phyloP scores from a whole-genome alignment of 2,113 vertebrate genomes.

The Megaceryle maxima region DNA sequence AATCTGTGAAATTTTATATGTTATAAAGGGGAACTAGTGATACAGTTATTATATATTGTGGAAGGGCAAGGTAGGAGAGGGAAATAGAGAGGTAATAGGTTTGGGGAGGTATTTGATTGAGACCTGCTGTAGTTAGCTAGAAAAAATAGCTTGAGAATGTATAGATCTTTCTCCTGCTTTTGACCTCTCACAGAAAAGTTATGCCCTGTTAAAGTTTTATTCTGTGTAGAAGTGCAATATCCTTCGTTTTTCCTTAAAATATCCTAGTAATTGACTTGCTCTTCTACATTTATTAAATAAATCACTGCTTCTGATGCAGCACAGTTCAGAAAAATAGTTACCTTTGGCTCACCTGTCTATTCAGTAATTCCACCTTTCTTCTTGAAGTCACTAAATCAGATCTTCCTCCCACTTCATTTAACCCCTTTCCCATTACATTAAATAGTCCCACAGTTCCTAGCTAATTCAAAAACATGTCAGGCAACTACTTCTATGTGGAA shows the following conservation, averaged over 20 bases:
- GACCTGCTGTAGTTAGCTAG: background rate
- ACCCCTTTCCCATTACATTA: background rate
- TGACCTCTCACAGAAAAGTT: background rate
- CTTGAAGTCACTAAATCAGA: background rate
- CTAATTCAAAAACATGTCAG: rapidly evolving
- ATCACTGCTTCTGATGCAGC: background rate
- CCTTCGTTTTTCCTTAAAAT: background rate
- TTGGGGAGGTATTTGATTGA: background rate
- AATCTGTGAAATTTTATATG: background rate
- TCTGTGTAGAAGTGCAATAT: background rate
- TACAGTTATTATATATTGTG: background rate
- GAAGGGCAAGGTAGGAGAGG: background rate
- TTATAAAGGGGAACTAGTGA: background rate
- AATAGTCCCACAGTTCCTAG: background rate
- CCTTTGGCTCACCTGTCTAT: background rate
- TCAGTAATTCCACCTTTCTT: background rate
- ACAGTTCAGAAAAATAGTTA: background rate
- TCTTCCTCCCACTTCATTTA: background rate
- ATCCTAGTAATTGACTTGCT: background rate
- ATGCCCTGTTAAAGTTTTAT: background rate
- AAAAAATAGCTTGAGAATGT: background rate
- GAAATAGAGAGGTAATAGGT: background rate
- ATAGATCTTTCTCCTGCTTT: background rate
- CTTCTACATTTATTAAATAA: background rate
- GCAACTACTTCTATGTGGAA: background rate